Percentiles rank a stretch among this genome's conserved stretches.
phyloP scores from a whole-genome alignment of 2,113 vertebrate species.

The Danionella cerebrum region DNA sequence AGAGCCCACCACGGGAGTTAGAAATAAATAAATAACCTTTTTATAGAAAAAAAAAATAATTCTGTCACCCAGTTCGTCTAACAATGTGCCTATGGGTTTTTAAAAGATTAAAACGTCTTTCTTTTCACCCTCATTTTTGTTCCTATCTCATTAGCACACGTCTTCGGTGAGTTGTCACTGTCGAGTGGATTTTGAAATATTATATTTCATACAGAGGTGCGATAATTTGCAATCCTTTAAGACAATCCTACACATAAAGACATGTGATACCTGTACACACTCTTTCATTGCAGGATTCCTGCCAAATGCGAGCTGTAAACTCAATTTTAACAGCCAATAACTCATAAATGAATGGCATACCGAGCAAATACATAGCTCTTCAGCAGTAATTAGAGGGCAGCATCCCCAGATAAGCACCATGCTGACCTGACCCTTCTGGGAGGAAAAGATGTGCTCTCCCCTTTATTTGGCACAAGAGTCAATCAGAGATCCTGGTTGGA shows the following conservation, averaged over 20 bases:
- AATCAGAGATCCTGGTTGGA: not conserved
- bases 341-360: constrained; percentile 14
- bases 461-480: constrained; percentile 18
- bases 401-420: not conserved
- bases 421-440: constrained; percentile 15
- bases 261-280: constrained; percentile 46
- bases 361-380: constrained; percentile 5
- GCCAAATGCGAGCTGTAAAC: not conserved
- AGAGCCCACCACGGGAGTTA: constrained; percentile 45
- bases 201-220: constrained; percentile 56
- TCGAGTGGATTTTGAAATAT: constrained; percentile 56
- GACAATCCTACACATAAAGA: constrained; percentile 31
- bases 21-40: constrained; percentile 55
- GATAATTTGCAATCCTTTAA: constrained; percentile 62
- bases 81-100: constrained; percentile 58
- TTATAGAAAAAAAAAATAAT: constrained; percentile 44
- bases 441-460: constrained; percentile 1
- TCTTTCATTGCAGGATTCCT: constrained; percentile 19
- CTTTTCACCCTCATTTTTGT: constrained; percentile 39
- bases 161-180: constrained; percentile 59
- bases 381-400: constrained; percentile 15
- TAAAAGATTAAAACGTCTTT: constrained; percentile 63
- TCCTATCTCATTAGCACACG: constrained; percentile 59
- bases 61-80: constrained; percentile 58
- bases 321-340: constrained; percentile 8